Evolutionary conservation across 2,797 vertebrate genomes (phyloP).

Genomic region (Xyrichtys novacula): DNA sequence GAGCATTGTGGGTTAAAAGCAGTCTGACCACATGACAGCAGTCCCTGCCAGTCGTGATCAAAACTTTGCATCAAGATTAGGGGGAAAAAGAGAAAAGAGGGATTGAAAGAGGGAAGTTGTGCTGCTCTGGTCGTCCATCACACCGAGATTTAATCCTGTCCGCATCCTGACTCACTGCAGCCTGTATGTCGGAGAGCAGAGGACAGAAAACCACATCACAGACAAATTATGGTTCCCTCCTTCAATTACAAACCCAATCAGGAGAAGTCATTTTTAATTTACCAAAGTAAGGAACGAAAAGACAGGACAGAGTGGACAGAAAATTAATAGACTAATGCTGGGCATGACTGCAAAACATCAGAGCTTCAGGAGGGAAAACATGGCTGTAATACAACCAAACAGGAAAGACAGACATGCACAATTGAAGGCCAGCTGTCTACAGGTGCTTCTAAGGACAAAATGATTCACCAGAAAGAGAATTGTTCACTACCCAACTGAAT

Average conservation of each 20-base stretch:
- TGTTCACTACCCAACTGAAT: no score
- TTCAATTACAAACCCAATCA: not conserved
- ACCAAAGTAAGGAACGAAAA: not conserved
- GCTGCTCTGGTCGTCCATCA: slow-evolving; percentile 34
- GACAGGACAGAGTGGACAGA: not conserved
- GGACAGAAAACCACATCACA: slow-evolving; percentile 10
- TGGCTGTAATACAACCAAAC: slow-evolving; percentile 5
- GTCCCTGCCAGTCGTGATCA: slow-evolving; percentile 25
- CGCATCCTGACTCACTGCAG: slow-evolving; percentile 30
- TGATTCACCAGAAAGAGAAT: not conserved
- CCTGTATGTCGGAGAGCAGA: slow-evolving; percentile 14
- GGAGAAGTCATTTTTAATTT: slow-evolving; percentile 3
- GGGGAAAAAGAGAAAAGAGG: slow-evolving; percentile 2
- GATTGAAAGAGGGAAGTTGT: slow-evolving; percentile 8
- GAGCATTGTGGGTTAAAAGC: slow-evolving; percentile 71
- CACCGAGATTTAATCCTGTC: slow-evolving; percentile 36
- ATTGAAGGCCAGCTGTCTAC: not conserved
- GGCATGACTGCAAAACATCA: not conserved
- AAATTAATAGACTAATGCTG: not conserved
- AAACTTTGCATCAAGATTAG: no score
- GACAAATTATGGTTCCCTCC: not conserved
- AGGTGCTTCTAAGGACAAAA: not conserved
- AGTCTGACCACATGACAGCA: slow-evolving; percentile 21
- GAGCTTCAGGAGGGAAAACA: not conserved
- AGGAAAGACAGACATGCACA: not conserved